Percentiles rank a stretch among this genome's conserved stretches.
Evolutionary conservation across 1,140 invertebrate species (phyloP).

Genomic region (Zaprionus capensis): DNA sequence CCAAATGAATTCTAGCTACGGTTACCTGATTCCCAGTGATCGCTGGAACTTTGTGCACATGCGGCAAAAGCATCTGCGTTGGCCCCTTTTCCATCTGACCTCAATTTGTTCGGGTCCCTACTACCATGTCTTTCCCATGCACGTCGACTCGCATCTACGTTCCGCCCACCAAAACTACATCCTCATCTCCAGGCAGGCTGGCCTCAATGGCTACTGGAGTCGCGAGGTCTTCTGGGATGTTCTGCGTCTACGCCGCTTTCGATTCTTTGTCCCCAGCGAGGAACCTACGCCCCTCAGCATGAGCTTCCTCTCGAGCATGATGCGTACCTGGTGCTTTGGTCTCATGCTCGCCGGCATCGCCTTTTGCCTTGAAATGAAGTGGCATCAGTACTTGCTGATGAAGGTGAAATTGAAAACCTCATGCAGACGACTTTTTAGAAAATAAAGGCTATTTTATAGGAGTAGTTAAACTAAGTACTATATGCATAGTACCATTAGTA

Average conservation of each 20-base stretch:
- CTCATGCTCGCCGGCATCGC: conserved; percentile 53
- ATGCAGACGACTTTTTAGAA: neutral
- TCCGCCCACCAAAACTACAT: conserved; percentile 63
- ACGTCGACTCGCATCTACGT: conserved; percentile 65
- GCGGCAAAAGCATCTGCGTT: conserved; percentile 61
- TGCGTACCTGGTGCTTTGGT: conserved; percentile 66
- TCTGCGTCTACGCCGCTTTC: conserved; percentile 39
- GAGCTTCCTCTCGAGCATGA: conserved; percentile 57
- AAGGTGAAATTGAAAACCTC: neutral
- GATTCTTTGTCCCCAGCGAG: conserved; percentile 48
- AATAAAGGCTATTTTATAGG: neutral
- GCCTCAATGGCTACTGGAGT: conserved; percentile 60
- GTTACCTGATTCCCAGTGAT: conserved; percentile 70
- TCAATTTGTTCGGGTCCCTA: conserved; percentile 72
- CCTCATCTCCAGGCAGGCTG: conserved; percentile 65
- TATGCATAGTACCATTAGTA: too few relatives aligned
- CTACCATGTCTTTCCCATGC: conserved; percentile 74
- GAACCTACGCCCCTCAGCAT: conserved; percentile 53
- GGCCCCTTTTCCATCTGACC: conserved; percentile 64
- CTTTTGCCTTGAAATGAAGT: conserved; percentile 68
- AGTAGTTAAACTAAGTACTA: neutral
- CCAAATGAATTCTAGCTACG: conserved; percentile 56
- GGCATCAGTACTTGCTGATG: conserved; percentile 23
- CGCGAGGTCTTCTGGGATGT: conserved; percentile 68
- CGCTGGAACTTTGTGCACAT: conserved; percentile 65